phyloP scores from a whole-genome alignment of 2,113 vertebrate species.

The Elephas maximus region DNA sequence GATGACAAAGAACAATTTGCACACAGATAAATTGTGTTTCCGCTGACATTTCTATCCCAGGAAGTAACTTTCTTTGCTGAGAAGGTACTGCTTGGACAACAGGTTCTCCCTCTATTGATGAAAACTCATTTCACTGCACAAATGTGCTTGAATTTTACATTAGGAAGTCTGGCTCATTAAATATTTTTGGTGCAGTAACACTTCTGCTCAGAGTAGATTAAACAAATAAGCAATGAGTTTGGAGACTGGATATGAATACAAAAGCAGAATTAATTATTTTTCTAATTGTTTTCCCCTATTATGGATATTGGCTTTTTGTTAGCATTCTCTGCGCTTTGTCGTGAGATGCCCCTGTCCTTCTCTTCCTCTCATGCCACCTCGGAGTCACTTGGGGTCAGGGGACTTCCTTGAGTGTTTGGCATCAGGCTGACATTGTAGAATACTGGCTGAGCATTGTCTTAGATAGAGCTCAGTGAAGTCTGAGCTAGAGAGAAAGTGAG shows the following conservation, averaged over 20 bases:
- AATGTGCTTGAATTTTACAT: slow-evolving; percentile 74
- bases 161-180: slow-evolving; percentile 78
- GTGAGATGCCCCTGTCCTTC: neutral
- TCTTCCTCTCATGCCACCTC: neutral
- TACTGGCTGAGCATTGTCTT: neutral
- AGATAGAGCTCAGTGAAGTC: neutral
- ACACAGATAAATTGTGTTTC: neutral
- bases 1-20: neutral
- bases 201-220: slow-evolving; percentile 82
- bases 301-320: slow-evolving; percentile 32
- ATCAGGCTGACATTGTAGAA: neutral
- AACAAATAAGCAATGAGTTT: slow-evolving; percentile 82
- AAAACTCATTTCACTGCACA: slow-evolving; percentile 71
- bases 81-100: slow-evolving; percentile 42
- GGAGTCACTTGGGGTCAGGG: neutral
- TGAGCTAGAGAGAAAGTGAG: neutral
- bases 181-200: slow-evolving; percentile 79
- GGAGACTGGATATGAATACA: slow-evolving; percentile 72
- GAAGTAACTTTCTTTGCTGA: neutral
- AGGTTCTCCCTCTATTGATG: slow-evolving; percentile 28
- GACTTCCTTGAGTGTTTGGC: neutral
- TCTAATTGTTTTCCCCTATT: slow-evolving; percentile 65
- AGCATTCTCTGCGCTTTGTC: slow-evolving; percentile 6
- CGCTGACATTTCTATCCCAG: slow-evolving; percentile 42
- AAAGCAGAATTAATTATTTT: slow-evolving; percentile 78